Base-by-base conservation (phyloP, 2,888 invertebrate species). In the Caenorhabditis wallacei region DNA sequence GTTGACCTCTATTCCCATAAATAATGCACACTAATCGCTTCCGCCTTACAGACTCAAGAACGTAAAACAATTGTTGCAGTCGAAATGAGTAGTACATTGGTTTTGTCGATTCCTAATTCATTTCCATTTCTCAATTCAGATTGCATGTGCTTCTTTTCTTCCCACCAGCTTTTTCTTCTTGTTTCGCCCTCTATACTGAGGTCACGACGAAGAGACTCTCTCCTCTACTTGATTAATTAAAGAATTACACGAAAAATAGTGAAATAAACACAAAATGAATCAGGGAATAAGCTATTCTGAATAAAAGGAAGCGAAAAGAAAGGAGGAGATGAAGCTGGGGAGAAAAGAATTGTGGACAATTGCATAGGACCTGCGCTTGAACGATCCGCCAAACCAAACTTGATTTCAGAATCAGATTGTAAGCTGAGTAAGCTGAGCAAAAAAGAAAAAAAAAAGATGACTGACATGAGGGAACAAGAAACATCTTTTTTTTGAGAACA, bases 171-270 rank as follows among this genome's bases (percentile, higher is more conserved):
- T 20, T 35, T 40, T 40, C 40, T 40, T 40, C 35, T 59, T 22
- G 37, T 40, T 35, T 30, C 51, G 16, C 64, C 16, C 11, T 16
- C 30, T 66, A 43, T 13, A 43, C 64, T 24, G 40, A 69, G 22
- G 61, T 53, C 76, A 69, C 43, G 69, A 69, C 51, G 59, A 59
- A 30, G 26, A 30, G n/a, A n/a, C 30, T 30, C 30, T 30, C 30
- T 30, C 30, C 30, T 30, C 30, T 30, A 3, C 18, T 35, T 63
- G 69, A 70, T 78, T 78, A 78, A 78, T 78, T 69, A 35, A 57
- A 54, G 69, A 69, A 78, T 78, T 78, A 61, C 78, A 78, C 78
- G 78, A 70, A 78, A 64, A 69, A 59, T 72, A 70, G 76, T 69
- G 61, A 78, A 69, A 78, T 69, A 48, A 78, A 63, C 35, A 69